A percentile compares a stretch with the other conserved stretches of the same genome.
Evolutionary conservation across 2,888 invertebrate genomes (phyloP).

Genomic region (Campaea margaritaria): DNA sequence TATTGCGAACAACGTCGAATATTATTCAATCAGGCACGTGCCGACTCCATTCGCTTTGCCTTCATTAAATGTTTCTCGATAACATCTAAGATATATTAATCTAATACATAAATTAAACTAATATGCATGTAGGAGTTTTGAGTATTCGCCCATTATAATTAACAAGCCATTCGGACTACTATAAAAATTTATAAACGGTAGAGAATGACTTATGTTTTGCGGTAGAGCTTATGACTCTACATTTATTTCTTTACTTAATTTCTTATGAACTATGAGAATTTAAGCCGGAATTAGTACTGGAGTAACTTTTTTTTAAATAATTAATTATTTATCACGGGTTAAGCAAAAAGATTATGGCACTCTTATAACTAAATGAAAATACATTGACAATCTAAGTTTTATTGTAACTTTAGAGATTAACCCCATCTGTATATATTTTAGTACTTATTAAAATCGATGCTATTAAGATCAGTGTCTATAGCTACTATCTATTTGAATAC

Average conservation of each 20-base stretch:
- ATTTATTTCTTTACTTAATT: slow-evolving; percentile 2
- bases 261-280: not conserved
- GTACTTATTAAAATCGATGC: no score
- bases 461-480: no score
- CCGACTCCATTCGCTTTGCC: slow-evolving; percentile 27
- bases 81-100: slow-evolving; percentile 59
- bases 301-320: no score
- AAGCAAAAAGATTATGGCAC: no score
- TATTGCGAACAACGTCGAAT: slow-evolving; percentile 21
- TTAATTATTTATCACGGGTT: no score
- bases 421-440: no score
- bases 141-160: slow-evolving; percentile 55
- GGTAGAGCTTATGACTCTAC: slow-evolving; percentile 5
- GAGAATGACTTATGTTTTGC: slow-evolving; percentile 26
- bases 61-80: slow-evolving; percentile 48
- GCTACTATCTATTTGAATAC: no score
- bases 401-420: no score
- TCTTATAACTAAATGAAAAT: no score
- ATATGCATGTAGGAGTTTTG: slow-evolving; percentile 53
- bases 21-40: slow-evolving; percentile 34
- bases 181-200: slow-evolving; percentile 38
- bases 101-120: slow-evolving; percentile 57
- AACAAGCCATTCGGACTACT: slow-evolving; percentile 46
- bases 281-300: not conserved
- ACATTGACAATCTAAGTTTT: no score